phyloP scores from a whole-genome alignment of 2,888 invertebrate genomes.

The Conus canariensis region DNA sequence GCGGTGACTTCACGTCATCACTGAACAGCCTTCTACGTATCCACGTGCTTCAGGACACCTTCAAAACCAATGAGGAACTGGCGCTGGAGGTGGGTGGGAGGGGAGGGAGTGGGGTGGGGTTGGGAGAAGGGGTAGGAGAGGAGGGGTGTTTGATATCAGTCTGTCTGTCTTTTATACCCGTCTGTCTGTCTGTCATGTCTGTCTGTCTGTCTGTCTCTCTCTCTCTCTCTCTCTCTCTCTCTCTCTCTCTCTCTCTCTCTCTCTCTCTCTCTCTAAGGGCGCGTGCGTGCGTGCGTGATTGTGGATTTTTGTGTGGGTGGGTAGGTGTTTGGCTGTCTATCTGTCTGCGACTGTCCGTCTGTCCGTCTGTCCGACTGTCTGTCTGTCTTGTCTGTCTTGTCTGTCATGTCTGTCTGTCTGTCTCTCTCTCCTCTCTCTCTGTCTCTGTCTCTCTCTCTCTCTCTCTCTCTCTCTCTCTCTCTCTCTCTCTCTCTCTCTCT shows the following conservation, averaged over 20 bases:
- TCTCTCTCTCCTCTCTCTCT: not conserved
- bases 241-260: not conserved
- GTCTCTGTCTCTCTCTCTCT: too few relatives aligned
- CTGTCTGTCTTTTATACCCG: not conserved
- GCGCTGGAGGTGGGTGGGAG: slow-evolving; percentile 51
- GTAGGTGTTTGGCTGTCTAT: not conserved
- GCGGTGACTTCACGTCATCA: slow-evolving; percentile 46
- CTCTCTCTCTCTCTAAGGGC: not conserved
- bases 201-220: not conserved
- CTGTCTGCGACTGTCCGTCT: not conserved
- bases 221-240: not conserved
- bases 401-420: too few relatives aligned
- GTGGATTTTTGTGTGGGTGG: not conserved
- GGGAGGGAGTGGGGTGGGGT: not conserved
- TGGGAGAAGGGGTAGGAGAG: not conserved
- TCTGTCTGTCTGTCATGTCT: not conserved
- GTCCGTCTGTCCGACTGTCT: not conserved
- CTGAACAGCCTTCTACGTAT: slow-evolving; percentile 51
- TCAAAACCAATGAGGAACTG: slow-evolving; percentile 41
- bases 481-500: too few relatives aligned
- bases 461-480: too few relatives aligned
- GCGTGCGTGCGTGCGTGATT: not conserved
- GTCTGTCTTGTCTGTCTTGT: not conserved
- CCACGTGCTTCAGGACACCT: slow-evolving; percentile 46
- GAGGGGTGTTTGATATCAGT: not conserved